Evolutionary conservation across 2,888 invertebrate species (phyloP), one percentile per base, ranked within the genome.

Genomic region (Lasiommata megera): DNA sequence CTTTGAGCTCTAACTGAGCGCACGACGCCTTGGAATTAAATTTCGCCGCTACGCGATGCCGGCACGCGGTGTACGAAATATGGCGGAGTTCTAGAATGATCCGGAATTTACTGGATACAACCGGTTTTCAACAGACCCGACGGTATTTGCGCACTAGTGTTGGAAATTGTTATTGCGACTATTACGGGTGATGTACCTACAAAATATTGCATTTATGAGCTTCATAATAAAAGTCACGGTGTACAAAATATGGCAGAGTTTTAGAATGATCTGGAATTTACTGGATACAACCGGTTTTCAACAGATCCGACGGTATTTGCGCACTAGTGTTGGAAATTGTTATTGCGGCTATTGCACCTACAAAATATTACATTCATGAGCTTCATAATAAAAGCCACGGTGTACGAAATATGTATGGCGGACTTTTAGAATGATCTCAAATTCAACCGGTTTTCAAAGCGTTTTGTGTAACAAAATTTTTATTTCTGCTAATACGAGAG

Each of bases 11-110:
- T 68, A 70, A 70, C 71, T 75, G 68, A 73, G 70, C 70, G 66
- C 76, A 76, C 77, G 78, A 70, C 73, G 74, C 70, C 71, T 62
- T 66, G 62, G 77, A 82, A 81, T 83, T 82, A 80, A 82, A 83
- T 81, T 82, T 80, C 70, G 68, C 73, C 53, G 57, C 54, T 61
- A 44, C 61, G 61, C 70, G 63, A 69, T 71, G 77, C 71, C 75
- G 70, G 72, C 76, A 72, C 69, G 70, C 70, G 68, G 71, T 56
- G 71, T 71, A 69, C 74, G 64, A 82, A 77, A 79, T 83, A 82
- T 78, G 73, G 62, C 57, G 62, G 57, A 58, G 65, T 66, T 66
- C 62, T 60, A 60, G 64, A 68, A 67, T 67, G 63, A 73, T 67
- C 67, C 60, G 60, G 71, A 73, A 77, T 74, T 75, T 71, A 73